Conservation (phyloP, 2,888 invertebrate genomes). For the Parasteatoda lunata region DNA sequence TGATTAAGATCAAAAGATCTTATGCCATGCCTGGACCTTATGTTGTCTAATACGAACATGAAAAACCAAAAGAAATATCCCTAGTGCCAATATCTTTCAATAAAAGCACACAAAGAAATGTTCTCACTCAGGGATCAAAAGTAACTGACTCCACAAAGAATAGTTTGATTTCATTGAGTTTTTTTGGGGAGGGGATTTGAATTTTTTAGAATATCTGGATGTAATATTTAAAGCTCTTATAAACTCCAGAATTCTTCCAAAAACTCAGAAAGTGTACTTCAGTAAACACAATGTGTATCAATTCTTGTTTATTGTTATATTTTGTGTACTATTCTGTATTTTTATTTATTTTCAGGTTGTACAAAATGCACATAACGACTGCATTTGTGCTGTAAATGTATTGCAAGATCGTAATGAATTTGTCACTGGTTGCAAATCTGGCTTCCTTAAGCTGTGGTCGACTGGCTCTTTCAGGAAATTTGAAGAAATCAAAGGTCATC, state of each 20-base stretch:
- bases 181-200: too few relatives aligned
- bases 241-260: background rate
- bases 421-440: slow-evolving; percentile 85
- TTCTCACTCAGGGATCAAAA: too few relatives aligned
- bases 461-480: slow-evolving; percentile 80
- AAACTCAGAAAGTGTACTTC: background rate
- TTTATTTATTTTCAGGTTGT: slow-evolving; percentile 77
- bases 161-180: too few relatives aligned
- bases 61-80: too few relatives aligned
- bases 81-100: too few relatives aligned
- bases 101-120: too few relatives aligned
- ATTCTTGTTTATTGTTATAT: background rate
- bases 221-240: background rate
- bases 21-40: too few relatives aligned
- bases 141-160: too few relatives aligned
- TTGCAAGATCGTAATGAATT: slow-evolving; percentile 78
- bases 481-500: slow-evolving; percentile 82
- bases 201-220: too few relatives aligned
- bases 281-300: background rate
- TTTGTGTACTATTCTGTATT: background rate
- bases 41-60: too few relatives aligned
- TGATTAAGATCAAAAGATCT: too few relatives aligned
- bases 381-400: slow-evolving; percentile 85
- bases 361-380: slow-evolving; percentile 89
- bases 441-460: slow-evolving; percentile 85